These are phyloP conservation scores for Columba janthina DNA, from an alignment of 2,113 vertebrate genomes.

Conservation along the genomic window DNA sequence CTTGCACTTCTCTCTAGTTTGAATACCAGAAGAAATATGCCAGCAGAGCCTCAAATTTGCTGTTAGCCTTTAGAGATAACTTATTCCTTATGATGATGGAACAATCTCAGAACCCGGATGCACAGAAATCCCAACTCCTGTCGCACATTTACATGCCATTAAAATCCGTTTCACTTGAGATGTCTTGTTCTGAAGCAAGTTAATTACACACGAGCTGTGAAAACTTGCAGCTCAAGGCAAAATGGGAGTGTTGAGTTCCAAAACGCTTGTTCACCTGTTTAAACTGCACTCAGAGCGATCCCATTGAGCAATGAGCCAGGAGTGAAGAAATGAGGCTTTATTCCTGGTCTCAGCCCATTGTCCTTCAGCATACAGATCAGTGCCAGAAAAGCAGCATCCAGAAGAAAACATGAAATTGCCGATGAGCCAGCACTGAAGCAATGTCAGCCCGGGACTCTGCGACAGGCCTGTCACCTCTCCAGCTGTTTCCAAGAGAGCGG, in stretches of 20 bases:
- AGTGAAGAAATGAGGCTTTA: background rate
- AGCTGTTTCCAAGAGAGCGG: background rate
- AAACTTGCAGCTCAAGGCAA: background rate
- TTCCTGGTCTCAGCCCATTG: background rate
- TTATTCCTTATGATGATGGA: background rate
- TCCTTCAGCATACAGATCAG: background rate
- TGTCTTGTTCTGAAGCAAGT: background rate
- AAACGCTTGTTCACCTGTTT: background rate
- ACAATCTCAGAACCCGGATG: background rate
- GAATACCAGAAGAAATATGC: background rate
- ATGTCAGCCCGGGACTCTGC: background rate
- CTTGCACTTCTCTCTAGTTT: background rate
- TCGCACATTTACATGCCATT: background rate
- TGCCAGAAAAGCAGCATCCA: background rate
- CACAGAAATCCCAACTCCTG: background rate
- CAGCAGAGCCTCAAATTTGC: background rate
- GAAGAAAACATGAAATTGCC: background rate
- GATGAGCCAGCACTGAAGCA: background rate
- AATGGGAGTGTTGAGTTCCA: background rate
- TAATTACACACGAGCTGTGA: background rate
- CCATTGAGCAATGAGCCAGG: background rate
- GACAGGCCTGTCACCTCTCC: background rate
- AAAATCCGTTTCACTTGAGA: background rate
- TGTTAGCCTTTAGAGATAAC: background rate
- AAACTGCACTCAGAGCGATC: fast-evolving